Evolutionary conservation across 2,797 vertebrate species (phyloP).

Genomic region (Diglossa cyanea): DNA sequence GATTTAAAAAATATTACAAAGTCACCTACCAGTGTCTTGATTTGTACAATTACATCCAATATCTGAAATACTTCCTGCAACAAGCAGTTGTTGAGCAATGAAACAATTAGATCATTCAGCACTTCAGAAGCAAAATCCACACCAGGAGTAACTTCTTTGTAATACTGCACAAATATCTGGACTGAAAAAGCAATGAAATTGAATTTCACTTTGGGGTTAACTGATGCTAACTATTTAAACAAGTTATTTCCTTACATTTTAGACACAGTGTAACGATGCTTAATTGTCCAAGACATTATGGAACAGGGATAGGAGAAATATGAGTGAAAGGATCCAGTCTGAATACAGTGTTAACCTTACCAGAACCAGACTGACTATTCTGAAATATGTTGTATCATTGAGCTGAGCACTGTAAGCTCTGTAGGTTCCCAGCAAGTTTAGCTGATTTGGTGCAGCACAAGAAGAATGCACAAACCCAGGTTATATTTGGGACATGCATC

Average conservation of each 20-base stretch:
- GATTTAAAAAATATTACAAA: background rate
- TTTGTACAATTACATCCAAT: constrained; percentile 60
- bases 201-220: background rate
- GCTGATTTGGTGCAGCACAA: background rate
- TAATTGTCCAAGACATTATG: background rate
- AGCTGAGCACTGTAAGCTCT: background rate
- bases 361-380: background rate
- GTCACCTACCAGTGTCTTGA: constrained; percentile 75
- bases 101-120: constrained; percentile 79
- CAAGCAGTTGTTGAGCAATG: constrained; percentile 79
- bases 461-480: background rate
- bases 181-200: constrained; percentile 72
- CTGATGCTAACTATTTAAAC: background rate
- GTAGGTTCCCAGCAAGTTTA: background rate
- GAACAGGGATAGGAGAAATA: background rate
- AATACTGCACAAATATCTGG: constrained; percentile 84
- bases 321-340: background rate
- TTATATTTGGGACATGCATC: background rate
- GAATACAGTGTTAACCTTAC: background rate
- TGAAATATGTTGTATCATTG: background rate
- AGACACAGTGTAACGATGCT: background rate
- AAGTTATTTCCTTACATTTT: background rate
- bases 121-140: constrained; percentile 78
- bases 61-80: constrained; percentile 83
- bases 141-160: constrained; percentile 80